These are phyloP conservation scores for Heliconius melpomene DNA, from an alignment of 1,140 invertebrate genomes.

Conservation along the genomic window DNA sequence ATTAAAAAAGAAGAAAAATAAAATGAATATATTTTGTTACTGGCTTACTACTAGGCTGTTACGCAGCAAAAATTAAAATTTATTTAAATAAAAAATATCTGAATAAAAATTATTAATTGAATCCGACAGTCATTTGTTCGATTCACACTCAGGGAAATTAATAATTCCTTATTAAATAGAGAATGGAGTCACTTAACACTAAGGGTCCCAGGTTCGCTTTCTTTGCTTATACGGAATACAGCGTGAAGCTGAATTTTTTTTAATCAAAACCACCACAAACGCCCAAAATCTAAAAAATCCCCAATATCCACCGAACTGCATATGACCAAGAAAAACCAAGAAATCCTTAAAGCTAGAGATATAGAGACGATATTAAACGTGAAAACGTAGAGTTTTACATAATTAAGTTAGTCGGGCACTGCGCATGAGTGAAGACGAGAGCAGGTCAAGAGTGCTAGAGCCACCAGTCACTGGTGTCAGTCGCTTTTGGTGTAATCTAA, in stretches of 20 bases:
- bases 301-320: neutral
- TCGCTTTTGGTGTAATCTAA: conserved; percentile 41
- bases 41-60: too few species aligned
- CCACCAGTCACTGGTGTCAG: conserved; percentile 39
- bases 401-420: conserved; percentile 49
- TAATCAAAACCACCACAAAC: neutral
- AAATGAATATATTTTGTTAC: too few species aligned
- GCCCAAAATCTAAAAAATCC: neutral
- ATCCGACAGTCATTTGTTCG: too few species aligned
- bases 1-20: too few species aligned
- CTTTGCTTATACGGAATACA: too few species aligned
- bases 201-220: too few species aligned
- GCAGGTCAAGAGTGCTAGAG: conserved; percentile 46
- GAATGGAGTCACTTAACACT: too few species aligned
- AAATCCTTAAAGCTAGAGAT: neutral
- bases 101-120: too few species aligned
- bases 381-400: conserved; percentile 32
- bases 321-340: conserved; percentile 15
- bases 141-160: too few species aligned
- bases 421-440: conserved; percentile 60
- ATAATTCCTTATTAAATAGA: too few species aligned
- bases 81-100: too few species aligned
- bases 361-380: conserved; percentile 16
- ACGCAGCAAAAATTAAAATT: too few species aligned
- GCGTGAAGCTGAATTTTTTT: neutral